Conservation (phyloP, 1,140 invertebrate genomes). For the Paralvinella palmiformis region DNA sequence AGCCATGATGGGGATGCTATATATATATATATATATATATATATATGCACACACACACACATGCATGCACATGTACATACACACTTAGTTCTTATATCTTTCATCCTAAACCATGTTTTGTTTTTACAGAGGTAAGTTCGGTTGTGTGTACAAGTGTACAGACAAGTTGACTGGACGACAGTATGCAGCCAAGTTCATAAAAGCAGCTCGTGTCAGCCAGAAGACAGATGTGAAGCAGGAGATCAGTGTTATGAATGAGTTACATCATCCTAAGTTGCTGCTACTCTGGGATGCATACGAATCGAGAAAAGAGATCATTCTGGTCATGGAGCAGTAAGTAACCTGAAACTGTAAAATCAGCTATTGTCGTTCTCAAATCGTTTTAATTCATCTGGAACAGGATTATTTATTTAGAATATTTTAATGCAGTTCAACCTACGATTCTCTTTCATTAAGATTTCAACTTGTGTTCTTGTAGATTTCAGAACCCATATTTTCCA, state of each 20-base stretch:
- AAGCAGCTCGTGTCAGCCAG: conserved; percentile 75
- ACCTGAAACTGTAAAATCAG: no score
- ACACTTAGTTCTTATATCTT: neutral
- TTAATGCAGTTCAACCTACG: no score
- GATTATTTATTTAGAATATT: no score
- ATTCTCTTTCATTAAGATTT: no score
- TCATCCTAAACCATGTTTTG: neutral
- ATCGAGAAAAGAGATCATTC: conserved; percentile 95
- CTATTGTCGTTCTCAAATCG: no score
- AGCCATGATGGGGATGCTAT: no score
- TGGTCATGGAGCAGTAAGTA: conserved; percentile 97
- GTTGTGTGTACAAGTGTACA: conserved; percentile 91
- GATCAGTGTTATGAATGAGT: conserved; percentile 98
- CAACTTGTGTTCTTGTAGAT: no score
- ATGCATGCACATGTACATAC: neutral
- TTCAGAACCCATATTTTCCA: neutral
- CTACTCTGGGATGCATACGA: conserved; percentile 98
- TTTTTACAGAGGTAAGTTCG: conserved; percentile 76
- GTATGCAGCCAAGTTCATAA: conserved; percentile 98
- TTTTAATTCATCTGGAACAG: no score
- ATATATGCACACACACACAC: no score
- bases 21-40: no score
- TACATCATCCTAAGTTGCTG: conserved; percentile 96
- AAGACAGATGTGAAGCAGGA: conserved; percentile 94
- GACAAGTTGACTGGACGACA: conserved; percentile 89